Evolutionary conservation across 2,797 vertebrate species (phyloP), one percentile per base, ranked within the genome.

Genomic region (Acestrorhynchus altus): DNA sequence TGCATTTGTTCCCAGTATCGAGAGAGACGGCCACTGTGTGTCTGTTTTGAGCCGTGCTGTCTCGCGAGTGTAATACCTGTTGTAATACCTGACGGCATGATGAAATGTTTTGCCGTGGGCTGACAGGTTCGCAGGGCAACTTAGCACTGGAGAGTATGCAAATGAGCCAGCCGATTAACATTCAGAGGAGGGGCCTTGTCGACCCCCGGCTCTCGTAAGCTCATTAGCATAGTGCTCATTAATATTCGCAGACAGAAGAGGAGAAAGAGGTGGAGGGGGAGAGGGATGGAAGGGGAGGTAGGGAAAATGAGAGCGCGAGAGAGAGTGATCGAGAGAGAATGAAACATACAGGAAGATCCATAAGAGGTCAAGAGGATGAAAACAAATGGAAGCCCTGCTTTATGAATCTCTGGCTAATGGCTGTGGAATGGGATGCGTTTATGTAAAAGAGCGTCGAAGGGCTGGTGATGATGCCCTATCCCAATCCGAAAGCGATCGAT

Each of bases 121-220:
- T 87, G 83, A 54, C 79, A 91, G 88, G 90, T 90, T 91, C 89
- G 87, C 90, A 83, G 89, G 84, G 86, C 88, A 90, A 90, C 90
- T 87, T 89, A 89, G 90, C 86, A 85, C 88, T 90, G 92, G 89
- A 87, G 88, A 87, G 77, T 91, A 93, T 94, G 91, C 89, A 92
- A 93, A 93, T 91, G 86, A 90, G 83, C 77, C 68, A 51, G 78
- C n/a, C 61, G 90, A 90, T 94, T 94, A 92, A 90, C 89, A 93
- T 94, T 90, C 92, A 90, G 89, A 93, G 93, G 92, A 93, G 92
- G 92, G 91, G 92, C 90, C 84, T 91, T 80, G 12, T 79, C 89
- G 86, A 91, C 90, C 90, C 91, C 85, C 88, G 26, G 87, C 88
- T 86, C 84, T 84, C 85, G 87, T 83, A 78, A 87, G 84, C 84